phyloP scores from a whole-genome alignment of 2,797 vertebrate species.

The Apogon hyalosoma region DNA sequence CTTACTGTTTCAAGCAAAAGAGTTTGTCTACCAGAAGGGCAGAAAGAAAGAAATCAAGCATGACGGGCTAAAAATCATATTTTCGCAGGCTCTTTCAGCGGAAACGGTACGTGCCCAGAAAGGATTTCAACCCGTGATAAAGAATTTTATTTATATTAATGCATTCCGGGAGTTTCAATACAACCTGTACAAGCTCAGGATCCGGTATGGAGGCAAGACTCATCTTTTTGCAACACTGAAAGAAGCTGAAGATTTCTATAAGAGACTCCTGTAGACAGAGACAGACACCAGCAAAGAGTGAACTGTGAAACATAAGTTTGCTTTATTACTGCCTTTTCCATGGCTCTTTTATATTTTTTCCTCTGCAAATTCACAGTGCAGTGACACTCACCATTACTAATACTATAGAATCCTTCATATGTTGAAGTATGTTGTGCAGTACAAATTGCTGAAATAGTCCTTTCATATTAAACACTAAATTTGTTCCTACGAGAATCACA shows the following conservation, averaged over 20 bases:
- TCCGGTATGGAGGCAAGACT: slow-evolving; percentile 23
- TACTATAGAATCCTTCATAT: too few species aligned
- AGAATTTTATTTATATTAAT: not conserved
- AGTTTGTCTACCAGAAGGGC: slow-evolving; percentile 13
- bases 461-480: too few species aligned
- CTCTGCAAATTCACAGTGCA: too few species aligned
- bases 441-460: too few species aligned
- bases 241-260: slow-evolving; percentile 7
- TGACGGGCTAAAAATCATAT: not conserved
- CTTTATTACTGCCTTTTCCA: too few species aligned
- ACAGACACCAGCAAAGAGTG: too few species aligned
- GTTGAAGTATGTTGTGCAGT: too few species aligned
- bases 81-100: not conserved
- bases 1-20: slow-evolving; percentile 35
- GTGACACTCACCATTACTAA: too few species aligned
- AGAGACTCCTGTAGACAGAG: too few species aligned
- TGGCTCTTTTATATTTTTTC: too few species aligned
- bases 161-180: not conserved
- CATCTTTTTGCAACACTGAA: slow-evolving; percentile 18
- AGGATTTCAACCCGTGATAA: not conserved
- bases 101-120: not conserved
- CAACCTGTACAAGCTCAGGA: slow-evolving; percentile 37
- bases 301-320: too few species aligned
- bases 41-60: not conserved
- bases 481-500: not conserved